phyloP scores from a whole-genome alignment of 2,888 invertebrate genomes.

The Sphaeridia pumilis region DNA sequence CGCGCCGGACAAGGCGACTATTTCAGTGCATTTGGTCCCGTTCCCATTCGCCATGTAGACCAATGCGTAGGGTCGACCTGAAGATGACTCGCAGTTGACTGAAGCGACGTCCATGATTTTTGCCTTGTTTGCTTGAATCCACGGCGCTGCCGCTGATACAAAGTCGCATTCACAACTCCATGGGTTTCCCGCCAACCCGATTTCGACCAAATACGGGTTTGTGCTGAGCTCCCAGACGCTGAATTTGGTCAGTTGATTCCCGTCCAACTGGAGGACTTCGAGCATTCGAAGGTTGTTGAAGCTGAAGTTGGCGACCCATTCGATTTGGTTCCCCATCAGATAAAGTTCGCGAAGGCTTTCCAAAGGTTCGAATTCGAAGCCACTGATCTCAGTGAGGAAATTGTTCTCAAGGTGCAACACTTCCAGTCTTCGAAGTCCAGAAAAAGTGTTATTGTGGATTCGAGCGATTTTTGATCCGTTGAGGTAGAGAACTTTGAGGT shows the following conservation, averaged over 20 bases:
- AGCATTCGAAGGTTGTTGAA: slow-evolving; percentile 56
- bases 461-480: slow-evolving; percentile 66
- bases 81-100: slow-evolving; percentile 33
- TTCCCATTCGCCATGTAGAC: slow-evolving; percentile 20
- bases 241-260: slow-evolving; percentile 64
- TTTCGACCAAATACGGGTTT: slow-evolving; percentile 57
- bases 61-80: slow-evolving; percentile 19
- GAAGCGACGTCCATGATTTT: slow-evolving; percentile 51
- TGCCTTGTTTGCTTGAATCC: slow-evolving; percentile 55
- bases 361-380: slow-evolving; percentile 68
- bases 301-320: slow-evolving; percentile 56
- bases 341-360: slow-evolving; percentile 59
- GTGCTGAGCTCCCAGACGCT: slow-evolving; percentile 63
- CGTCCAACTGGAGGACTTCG: slow-evolving; percentile 55
- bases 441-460: slow-evolving; percentile 71
- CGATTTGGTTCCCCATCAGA: slow-evolving; percentile 61
- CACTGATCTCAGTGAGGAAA: slow-evolving; percentile 54
- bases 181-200: slow-evolving; percentile 63
- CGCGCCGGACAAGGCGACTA: slow-evolving; percentile 35
- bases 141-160: slow-evolving; percentile 60
- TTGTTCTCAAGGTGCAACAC: slow-evolving; percentile 65
- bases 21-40: slow-evolving; percentile 33
- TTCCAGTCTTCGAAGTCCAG: slow-evolving; percentile 65
- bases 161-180: slow-evolving; percentile 77
- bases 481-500: slow-evolving; percentile 59